These are phyloP conservation scores for Pogonocichla stellata DNA, from an alignment of 2,113 vertebrate species.

Conservation along the genomic window DNA sequence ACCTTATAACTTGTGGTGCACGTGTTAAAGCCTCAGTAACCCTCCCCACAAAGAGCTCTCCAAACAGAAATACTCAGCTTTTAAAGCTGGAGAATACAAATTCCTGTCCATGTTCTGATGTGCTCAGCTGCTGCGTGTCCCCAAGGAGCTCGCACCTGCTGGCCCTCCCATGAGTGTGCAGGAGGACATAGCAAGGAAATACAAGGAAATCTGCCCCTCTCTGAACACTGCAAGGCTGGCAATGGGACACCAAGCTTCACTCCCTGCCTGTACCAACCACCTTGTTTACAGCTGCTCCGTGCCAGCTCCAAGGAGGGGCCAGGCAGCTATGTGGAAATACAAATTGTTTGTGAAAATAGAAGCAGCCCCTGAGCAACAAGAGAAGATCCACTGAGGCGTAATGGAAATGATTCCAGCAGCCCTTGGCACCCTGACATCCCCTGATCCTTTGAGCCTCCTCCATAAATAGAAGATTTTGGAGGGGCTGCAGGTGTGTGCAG, in stretches of 20 bases:
- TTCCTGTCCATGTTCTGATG: neutral
- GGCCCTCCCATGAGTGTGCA: accelerated
- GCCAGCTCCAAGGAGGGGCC: neutral
- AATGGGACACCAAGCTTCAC: neutral
- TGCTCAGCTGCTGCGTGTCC: neutral
- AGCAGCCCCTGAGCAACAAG: constrained; percentile 54
- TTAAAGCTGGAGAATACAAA: neutral
- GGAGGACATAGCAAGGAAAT: neutral
- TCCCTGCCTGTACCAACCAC: neutral
- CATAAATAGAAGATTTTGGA: neutral
- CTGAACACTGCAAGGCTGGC: neutral
- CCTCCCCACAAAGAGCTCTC: neutral
- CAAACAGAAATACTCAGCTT: neutral
- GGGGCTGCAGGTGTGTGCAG: neutral
- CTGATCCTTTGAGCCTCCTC: constrained; percentile 16
- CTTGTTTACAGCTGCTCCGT: constrained; percentile 14
- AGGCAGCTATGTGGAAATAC: constrained; percentile 5
- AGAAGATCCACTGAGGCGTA: constrained; percentile 4
- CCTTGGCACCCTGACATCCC: constrained; percentile 5
- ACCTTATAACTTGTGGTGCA: neutral
- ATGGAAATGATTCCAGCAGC: neutral
- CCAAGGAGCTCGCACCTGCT: neutral
- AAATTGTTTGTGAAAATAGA: constrained; percentile 58
- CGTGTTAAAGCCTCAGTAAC: neutral
- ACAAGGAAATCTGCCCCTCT: neutral